phyloP scores from a whole-genome alignment of 2,113 vertebrate species.

The Physeter macrocephalus region DNA sequence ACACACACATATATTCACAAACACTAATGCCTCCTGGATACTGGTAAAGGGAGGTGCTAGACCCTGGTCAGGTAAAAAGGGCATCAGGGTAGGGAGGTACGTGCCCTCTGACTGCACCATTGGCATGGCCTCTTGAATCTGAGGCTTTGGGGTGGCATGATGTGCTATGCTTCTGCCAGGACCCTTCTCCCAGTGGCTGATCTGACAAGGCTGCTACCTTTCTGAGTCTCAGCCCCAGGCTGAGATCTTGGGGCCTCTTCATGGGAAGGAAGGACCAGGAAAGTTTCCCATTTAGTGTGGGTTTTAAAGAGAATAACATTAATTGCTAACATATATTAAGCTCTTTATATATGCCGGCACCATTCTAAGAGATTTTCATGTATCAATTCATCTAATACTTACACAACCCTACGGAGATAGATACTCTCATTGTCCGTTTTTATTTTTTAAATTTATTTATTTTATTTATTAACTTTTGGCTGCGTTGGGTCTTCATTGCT shows the following conservation, averaged over 20 bases:
- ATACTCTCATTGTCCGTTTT: neutral
- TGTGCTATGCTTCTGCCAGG: neutral
- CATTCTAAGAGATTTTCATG: neutral
- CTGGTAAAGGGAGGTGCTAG: neutral
- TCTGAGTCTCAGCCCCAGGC: neutral
- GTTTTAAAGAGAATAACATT: neutral
- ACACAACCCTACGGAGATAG: neutral
- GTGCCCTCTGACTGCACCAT: neutral
- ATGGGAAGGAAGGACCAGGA: neutral
- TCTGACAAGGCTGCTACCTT: neutral
- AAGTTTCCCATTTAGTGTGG: neutral
- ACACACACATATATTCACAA: neutral
- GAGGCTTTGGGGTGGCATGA: neutral
- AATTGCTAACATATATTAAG: neutral
- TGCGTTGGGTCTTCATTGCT: too few relatives aligned
- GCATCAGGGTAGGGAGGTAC: too few relatives aligned
- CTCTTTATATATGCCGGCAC: neutral
- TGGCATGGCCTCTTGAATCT: neutral
- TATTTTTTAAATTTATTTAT: too few relatives aligned
- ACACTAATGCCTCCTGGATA: neutral
- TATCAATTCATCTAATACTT: neutral
- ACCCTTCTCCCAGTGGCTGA: neutral
- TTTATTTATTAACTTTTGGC: too few relatives aligned
- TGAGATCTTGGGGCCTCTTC: neutral
- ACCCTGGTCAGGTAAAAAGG: neutral